Base-by-base conservation (phyloP, 2,888 invertebrate species). In the Meteorus colon region DNA sequence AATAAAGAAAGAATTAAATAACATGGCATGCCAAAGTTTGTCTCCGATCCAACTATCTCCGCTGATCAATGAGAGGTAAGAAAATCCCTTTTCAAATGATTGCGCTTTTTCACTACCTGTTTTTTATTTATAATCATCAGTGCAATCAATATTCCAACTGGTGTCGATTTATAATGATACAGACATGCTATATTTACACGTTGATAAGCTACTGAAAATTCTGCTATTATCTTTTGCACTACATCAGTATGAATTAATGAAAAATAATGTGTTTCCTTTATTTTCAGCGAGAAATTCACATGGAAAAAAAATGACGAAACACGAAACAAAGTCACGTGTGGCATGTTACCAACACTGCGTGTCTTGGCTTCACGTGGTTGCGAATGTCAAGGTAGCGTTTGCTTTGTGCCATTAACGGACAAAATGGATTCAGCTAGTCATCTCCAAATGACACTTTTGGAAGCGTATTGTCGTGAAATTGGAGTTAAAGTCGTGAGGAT, bases 401-500 rank as follows among this genome's bases (percentile, higher is more conserved):
- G 95, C 62, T 92, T 95, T 24, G 93, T 94, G 0, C 93, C 93
- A 73, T 73, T 81, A 62, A 85, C 87, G 73, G 93, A 94, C 31
- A 93, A 92, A 51, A 94, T 94, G 4, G 95, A 95, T 88, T 93
- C 94, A 37, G 94, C 94, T 5, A 94, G 94, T 8, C 95, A 95
- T 85, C 94, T 95, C 92, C 95, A 95, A 84, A 94, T 94, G 85
- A 95, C 95, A 5, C 90, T 95, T 0, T 90, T 95, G 45, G 94
- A 95, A 85, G 95, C 95, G 0, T 95, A 94, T 87, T 95, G 95
- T 88, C 94, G 93, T 55, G 95, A 95, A 88, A 95, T 95, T 79
- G 94, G 94, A 81, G 95, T 95, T 84, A 93, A 94, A 84, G 93
- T 94, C 72, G 92, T 95, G 80, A 94, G 94, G 91, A 94, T 94